phyloP scores from a whole-genome alignment of 1,140 invertebrate species.

The Panulirus ornatus region DNA sequence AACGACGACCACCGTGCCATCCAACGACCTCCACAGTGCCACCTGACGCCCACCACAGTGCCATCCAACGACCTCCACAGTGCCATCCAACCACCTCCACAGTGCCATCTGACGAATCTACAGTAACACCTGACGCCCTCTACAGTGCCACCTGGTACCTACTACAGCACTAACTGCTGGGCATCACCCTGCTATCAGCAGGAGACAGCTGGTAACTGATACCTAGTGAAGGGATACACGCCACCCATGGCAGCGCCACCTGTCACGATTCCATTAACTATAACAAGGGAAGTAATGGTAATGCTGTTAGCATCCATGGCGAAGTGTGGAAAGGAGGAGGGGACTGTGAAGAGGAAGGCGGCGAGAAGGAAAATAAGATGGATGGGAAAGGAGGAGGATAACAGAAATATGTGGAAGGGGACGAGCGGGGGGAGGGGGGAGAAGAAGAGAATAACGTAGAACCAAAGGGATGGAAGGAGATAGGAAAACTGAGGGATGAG shows the following conservation, averaged over 20 bases:
- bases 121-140: not conserved
- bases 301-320: conserved; percentile 3
- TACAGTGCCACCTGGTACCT: not conserved
- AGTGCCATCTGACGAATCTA: not conserved
- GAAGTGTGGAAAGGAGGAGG: not conserved
- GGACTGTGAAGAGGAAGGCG: not conserved
- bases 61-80: no score
- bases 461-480: not conserved
- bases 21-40: not conserved
- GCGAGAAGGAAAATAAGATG: not conserved
- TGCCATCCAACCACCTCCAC: not conserved
- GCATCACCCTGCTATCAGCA: no score
- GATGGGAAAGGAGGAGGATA: not conserved
- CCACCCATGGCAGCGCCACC: no score
- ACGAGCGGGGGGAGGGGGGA: not conserved
- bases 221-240: no score
- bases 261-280: no score
- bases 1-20: conserved; percentile 13
- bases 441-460: not conserved
- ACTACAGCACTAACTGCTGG: not conserved
- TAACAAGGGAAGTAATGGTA: not conserved
- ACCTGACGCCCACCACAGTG: conserved; percentile 12
- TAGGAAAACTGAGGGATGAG: not conserved
- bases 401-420: not conserved
- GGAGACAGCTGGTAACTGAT: no score